Evolutionary conservation across 2,113 vertebrate genomes (phyloP), one percentile per base, ranked within the genome.

Genomic region (Eubucco bourcierii): DNA sequence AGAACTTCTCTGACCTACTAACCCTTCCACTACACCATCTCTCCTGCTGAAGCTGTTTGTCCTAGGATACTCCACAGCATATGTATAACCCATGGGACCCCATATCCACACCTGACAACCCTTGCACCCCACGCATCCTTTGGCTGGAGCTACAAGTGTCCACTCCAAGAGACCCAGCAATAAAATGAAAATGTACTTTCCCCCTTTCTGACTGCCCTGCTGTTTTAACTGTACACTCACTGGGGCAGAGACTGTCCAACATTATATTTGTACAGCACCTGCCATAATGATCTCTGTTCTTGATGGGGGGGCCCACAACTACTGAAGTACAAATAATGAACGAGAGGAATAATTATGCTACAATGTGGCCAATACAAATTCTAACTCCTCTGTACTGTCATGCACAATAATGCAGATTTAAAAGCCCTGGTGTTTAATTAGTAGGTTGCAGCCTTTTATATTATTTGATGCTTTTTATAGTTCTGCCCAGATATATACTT

Each of bases 351-450:
- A 79, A 92, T 68, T 37, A 67, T 4, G 24, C 44, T 81, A 41
- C n/a, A 63, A n/a, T 37, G 52, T 0, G 2, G 15, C n/a, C 84
- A 90, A 9, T 20, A 53, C 3, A 8, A 83, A 72, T 72, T 71
- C 60, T 59, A 10, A 10, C 33, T 86, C 50, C 80, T 80, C 58
- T 65, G 28, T 63, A 67, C 61, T 70, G 78, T 88, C 71, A 72
- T 12, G 50, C 29, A 65, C 2, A 8, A 64, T 56, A 56, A 88
- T 8, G 79, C 29, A 85, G 64, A 80, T 71, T 64, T 84, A 25
- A 87, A 84, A 77, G 14, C 28, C 77, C 46, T 71, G 28, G 53
- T 61, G 65, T 67, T 90, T 88, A 80, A 93, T 90, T 84, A 83
- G 65, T 17, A 89, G 56, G 44, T 15, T 67, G 46, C 31, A 94